Conservation (phyloP, 2,113 vertebrate species). For the Channa argus region DNA sequence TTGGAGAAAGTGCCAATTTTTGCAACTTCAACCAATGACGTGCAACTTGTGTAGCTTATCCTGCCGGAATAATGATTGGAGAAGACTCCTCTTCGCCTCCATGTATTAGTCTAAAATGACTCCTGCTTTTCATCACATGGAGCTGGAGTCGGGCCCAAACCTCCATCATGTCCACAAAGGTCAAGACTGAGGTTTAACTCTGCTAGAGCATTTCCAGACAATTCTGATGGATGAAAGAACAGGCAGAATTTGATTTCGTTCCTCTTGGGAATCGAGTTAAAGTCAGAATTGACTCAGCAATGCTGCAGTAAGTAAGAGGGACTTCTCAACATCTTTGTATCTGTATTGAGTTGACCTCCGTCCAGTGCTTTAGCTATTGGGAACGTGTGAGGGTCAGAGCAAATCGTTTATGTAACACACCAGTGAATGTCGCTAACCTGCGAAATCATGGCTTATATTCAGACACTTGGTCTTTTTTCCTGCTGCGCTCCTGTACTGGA, state of each 20-base stretch:
- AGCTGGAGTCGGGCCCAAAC: not conserved
- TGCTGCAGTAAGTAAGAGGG: not conserved
- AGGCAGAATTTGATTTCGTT: not conserved
- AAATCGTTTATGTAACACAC: not conserved
- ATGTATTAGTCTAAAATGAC: too few relatives aligned
- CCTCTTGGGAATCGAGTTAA: not conserved
- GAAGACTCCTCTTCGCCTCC: too few relatives aligned
- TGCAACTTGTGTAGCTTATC: too few relatives aligned
- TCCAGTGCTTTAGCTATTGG: not conserved
- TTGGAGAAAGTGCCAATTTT: not conserved
- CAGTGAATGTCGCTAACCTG: not conserved
- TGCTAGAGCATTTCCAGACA: not conserved
- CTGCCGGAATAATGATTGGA: too few relatives aligned
- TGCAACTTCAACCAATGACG: too few relatives aligned
- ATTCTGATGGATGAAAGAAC: not conserved
- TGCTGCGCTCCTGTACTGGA: not conserved
- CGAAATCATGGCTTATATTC: slow-evolving; percentile 8
- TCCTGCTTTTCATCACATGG: too few relatives aligned
- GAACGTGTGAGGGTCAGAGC: slow-evolving; percentile 12
- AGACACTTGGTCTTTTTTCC: not conserved
- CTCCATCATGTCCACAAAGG: not conserved
- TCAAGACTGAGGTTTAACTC: not conserved
- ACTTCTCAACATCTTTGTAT: not conserved
- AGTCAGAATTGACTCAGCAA: not conserved
- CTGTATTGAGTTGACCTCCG: too few relatives aligned